Base-by-base conservation (phyloP, 2,113 vertebrate species). In the Bos taurus region DNA sequence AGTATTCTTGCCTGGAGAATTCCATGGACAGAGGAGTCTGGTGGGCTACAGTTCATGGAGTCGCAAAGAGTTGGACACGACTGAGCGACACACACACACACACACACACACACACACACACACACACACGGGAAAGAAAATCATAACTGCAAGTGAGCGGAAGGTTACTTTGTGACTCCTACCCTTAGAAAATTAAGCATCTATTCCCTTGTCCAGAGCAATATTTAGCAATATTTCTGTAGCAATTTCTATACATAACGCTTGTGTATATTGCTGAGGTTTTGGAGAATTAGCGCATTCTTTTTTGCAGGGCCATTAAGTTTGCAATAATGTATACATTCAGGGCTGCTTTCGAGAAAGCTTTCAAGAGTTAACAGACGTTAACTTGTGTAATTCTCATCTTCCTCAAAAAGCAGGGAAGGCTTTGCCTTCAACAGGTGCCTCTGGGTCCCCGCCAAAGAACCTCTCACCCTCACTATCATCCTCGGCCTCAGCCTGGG, bases 401-500 rank as follows among this genome's bases (percentile, higher is more conserved):
- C 9, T 36, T 48, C 60, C 21, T 15, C 3, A 54, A 83, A 36
- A 0, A n/a, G 26, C 62, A 30, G 14, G 71, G 56, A 67, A 28
- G 52, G 67, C 28, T 59, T 14, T 16, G 46, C 88, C 81, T 56
- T 71, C 36, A 8, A 40, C 21, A 10, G 36, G 15, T 7, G 46
- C 36, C 43, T 54, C 71, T 0, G n/a, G 26, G 3, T 11, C 36
- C 50, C 77, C 28, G 0, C 15, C 64, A 2, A 15, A 67, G 77
- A 2, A 23, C 60, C 50, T 46, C 52, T 57, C 1, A 57, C 52
- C 85, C 96, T 98, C 97, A 97, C 97, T 93, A 4, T 93, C 86
- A 17, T 91, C 81, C 43, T 88, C 54, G 1, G 52, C 0, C 46
- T 81, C 93, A 1, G 5, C 1, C 9, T 9, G 25, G 46, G 21